Conservation (phyloP, 1,140 invertebrate genomes). For the Halesus radiatus region DNA sequence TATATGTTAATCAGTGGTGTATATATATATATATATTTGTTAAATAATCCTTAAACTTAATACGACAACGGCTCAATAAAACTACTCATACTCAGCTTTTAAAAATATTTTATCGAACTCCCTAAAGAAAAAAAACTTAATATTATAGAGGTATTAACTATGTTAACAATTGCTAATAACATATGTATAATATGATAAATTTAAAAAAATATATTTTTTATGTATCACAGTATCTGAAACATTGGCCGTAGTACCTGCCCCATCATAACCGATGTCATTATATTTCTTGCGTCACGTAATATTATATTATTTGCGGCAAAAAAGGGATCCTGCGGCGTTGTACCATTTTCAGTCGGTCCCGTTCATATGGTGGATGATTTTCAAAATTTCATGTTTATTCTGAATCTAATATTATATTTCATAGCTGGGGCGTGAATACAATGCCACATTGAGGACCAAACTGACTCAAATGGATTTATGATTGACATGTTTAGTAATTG, state of each 20-base stretch:
- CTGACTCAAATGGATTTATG: conserved; percentile 47
- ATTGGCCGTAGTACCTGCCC: neutral
- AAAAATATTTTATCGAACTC: no score
- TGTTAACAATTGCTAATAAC: no score
- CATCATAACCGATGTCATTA: conserved; percentile 54
- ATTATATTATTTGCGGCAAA: conserved; percentile 35
- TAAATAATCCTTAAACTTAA: no score
- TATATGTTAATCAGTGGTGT: no score
- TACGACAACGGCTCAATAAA: no score
- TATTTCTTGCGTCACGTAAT: conserved; percentile 49
- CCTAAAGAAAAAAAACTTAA: no score
- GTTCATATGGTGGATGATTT: conserved; percentile 29
- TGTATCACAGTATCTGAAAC: no score
- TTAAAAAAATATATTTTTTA: no score
- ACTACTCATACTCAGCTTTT: no score
- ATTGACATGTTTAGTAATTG: conserved; percentile 55
- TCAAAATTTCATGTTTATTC: conserved; percentile 23
- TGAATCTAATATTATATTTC: conserved; percentile 48
- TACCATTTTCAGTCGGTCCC: conserved; percentile 48
- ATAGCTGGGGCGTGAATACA: conserved; percentile 44
- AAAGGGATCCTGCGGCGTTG: conserved; percentile 27
- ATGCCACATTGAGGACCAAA: conserved; percentile 40
- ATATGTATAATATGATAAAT: no score
- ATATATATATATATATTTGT: no score
- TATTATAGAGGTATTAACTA: no score